These are phyloP conservation scores for Hystrix cristata DNA, from an alignment of 2,113 vertebrate genomes.

Conservation along the genomic window DNA sequence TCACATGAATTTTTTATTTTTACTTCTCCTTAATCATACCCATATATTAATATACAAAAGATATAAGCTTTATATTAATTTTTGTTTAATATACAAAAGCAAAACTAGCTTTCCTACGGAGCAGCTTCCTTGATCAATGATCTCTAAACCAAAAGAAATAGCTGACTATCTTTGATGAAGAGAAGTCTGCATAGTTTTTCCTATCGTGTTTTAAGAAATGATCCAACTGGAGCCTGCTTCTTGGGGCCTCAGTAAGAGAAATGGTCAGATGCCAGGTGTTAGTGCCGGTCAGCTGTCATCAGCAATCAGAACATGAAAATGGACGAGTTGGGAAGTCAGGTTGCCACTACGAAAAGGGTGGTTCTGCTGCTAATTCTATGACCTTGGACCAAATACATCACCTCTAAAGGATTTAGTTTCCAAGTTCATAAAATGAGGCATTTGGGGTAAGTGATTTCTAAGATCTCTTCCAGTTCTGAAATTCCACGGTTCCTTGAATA, in stretches of 20 bases:
- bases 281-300: neutral
- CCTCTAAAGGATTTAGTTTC: neutral
- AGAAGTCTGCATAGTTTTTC: neutral
- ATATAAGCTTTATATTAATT: neutral
- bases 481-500: neutral
- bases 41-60: neutral
- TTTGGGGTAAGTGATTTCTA: neutral
- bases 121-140: neutral
- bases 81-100: neutral
- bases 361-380: neutral
- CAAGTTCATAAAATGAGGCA: neutral
- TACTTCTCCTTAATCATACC: neutral
- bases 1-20: neutral
- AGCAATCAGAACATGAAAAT: neutral
- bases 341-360: neutral
- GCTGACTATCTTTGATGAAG: neutral
- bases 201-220: neutral
- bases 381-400: neutral
- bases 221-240: neutral
- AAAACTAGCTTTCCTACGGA: slow-evolving; percentile 4
- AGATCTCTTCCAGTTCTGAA: neutral
- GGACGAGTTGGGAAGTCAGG: neutral
- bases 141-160: neutral
- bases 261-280: neutral
- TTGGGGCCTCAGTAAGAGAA: neutral